Evolutionary conservation across 2,888 invertebrate species (phyloP).

Genomic region (Halictus ligatus): DNA sequence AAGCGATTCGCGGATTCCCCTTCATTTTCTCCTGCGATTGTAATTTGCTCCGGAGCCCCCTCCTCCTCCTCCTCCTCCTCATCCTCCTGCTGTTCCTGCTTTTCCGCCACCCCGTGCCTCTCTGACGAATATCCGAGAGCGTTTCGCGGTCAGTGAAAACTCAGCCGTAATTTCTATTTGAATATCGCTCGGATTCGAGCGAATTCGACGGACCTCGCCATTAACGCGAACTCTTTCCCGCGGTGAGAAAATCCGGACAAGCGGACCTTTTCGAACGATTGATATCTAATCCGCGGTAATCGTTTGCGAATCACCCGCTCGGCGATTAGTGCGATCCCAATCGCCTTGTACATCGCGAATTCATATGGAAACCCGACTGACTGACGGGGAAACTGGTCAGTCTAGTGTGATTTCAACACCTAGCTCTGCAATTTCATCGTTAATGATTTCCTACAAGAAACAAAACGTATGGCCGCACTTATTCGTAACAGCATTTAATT

Average conservation of each 20-base stretch:
- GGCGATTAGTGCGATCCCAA: neutral
- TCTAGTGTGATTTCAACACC: neutral
- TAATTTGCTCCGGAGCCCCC: slow-evolving; percentile 28
- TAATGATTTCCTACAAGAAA: too few species aligned
- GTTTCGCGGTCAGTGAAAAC: slow-evolving; percentile 34
- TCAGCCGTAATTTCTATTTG: slow-evolving; percentile 44
- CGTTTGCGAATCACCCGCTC: neutral
- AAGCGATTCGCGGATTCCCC: slow-evolving; percentile 64
- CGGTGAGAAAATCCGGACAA: slow-evolving; percentile 10
- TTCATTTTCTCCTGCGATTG: slow-evolving; percentile 50
- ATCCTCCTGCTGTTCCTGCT: neutral
- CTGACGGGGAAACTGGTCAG: neutral
- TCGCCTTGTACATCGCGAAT: neutral
- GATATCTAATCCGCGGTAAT: neutral
- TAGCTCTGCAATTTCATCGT: neutral
- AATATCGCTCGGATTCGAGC: slow-evolving; percentile 40
- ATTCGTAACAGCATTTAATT: too few species aligned
- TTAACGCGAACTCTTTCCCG: slow-evolving; percentile 7
- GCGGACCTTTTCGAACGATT: neutral
- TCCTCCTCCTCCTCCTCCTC: neutral
- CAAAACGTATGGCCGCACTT: too few species aligned
- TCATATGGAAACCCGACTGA: neutral
- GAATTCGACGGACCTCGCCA: neutral
- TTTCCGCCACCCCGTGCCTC: neutral
- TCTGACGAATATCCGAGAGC: neutral